Percentiles rank a stretch among this genome's conserved stretches.
Evolutionary conservation across 2,888 invertebrate species (phyloP).

Genomic region (Polymixis flavicincta): DNA sequence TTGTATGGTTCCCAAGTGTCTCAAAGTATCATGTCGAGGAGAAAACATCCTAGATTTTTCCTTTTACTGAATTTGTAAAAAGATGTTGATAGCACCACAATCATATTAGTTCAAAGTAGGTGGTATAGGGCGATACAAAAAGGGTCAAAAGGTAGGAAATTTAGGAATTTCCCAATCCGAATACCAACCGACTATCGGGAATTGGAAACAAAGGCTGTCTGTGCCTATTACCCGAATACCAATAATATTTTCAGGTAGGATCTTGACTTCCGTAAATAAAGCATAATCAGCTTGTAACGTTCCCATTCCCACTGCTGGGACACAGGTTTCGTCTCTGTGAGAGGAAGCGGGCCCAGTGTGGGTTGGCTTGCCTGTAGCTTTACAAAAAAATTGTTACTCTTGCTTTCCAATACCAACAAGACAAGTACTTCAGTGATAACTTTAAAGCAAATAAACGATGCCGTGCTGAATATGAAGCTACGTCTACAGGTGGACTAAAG

Average conservation of each 20-base stretch:
- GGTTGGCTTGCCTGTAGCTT: not conserved
- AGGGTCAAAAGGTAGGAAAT: constrained; percentile 4
- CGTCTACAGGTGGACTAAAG: too few species aligned
- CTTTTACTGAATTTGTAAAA: not conserved
- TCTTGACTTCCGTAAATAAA: not conserved
- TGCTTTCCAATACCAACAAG: too few species aligned
- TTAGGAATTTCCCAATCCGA: constrained; percentile 17
- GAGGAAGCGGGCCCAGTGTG: too few species aligned
- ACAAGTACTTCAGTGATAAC: too few species aligned
- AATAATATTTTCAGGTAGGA: not conserved
- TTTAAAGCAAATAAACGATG: not conserved
- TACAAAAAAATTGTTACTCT: not conserved
- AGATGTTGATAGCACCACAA: constrained; percentile 7
- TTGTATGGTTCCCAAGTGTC: not conserved
- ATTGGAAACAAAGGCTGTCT: constrained; percentile 3
- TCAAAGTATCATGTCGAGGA: not conserved
- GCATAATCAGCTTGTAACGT: not conserved
- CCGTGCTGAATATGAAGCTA: constrained; percentile 3
- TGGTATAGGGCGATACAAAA: constrained; percentile 6
- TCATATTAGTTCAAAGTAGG: constrained; percentile 9
- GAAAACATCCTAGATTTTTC: not conserved
- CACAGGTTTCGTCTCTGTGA: not conserved
- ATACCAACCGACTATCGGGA: constrained; percentile 8
- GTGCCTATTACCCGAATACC: not conserved
- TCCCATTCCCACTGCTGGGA: not conserved